phyloP scores from a whole-genome alignment of 1,140 invertebrate species.

The Vanessa tameamea region DNA sequence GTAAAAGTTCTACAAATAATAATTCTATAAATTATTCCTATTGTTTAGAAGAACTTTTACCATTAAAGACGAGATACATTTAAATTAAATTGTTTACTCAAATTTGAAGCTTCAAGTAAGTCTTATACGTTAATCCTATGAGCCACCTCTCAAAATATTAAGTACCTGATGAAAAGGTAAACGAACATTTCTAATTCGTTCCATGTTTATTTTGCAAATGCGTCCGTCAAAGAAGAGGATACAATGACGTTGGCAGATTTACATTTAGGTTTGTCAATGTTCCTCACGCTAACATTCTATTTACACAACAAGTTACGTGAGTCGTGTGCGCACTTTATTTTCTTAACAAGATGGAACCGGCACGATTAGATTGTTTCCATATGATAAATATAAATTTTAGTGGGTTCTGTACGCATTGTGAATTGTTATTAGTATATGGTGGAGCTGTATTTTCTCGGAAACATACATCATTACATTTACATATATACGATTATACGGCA shows the following conservation, averaged over 20 bases:
- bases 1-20: too few relatives aligned
- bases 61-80: too few relatives aligned
- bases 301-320: constrained; percentile 31
- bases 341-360: constrained; percentile 28
- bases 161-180: too few relatives aligned
- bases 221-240: not conserved
- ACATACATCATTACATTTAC: too few relatives aligned
- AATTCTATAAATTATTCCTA: too few relatives aligned
- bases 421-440: not conserved
- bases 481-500: too few relatives aligned
- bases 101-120: too few relatives aligned
- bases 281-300: constrained; percentile 29
- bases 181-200: not conserved
- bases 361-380: constrained; percentile 25
- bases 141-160: too few relatives aligned
- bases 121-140: too few relatives aligned
- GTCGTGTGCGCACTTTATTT: constrained; percentile 22
- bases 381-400: constrained; percentile 6
- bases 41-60: too few relatives aligned
- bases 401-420: not conserved
- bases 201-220: not conserved
- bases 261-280: constrained; percentile 22
- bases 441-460: not conserved
- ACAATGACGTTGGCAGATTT: constrained; percentile 6
- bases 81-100: too few relatives aligned